Percentiles rank a stretch among this genome's conserved stretches.
Conservation (phyloP, 1,140 invertebrate genomes). For the Drosophila elegans region DNA sequence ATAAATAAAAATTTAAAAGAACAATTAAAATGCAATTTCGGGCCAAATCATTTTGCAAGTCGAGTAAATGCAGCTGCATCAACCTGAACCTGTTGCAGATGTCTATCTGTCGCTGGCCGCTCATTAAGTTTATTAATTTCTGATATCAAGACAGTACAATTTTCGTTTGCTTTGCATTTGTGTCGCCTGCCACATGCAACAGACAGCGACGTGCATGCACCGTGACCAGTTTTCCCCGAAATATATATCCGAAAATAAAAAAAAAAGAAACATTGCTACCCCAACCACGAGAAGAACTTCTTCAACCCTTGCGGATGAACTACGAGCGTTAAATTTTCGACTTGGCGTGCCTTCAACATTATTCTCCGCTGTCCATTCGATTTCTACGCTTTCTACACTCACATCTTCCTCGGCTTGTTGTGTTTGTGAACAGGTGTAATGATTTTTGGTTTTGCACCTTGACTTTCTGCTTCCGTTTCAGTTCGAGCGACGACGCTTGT, state of each 20-base stretch:
- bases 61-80: conserved; percentile 42
- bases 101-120: conserved; percentile 52
- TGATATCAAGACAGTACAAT: conserved; percentile 38
- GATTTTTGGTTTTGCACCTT: conserved; percentile 79
- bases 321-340: conserved; percentile 54
- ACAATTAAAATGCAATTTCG: conserved; percentile 78
- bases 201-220: conserved; percentile 41
- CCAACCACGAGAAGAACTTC: conserved; percentile 17
- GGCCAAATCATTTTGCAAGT: conserved; percentile 55
- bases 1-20: conserved; percentile 25
- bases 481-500: conserved; percentile 42
- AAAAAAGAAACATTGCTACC: conserved; percentile 31
- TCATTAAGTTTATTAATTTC: conserved; percentile 79
- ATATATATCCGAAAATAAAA: conserved; percentile 1
- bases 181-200: conserved; percentile 75
- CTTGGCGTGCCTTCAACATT: conserved; percentile 13
- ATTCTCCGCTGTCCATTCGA: conserved; percentile 39
- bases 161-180: conserved; percentile 56
- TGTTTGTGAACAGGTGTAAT: conserved; percentile 73
- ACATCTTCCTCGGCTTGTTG: conserved; percentile 32
- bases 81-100: conserved; percentile 57
- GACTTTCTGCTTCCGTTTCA: conserved; percentile 78
- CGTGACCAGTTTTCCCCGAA: conserved; percentile 62
- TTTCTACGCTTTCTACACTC: conserved; percentile 80
- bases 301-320: conserved; percentile 58